Conservation (phyloP, 2,888 invertebrate species). For the Bugula neritina region DNA sequence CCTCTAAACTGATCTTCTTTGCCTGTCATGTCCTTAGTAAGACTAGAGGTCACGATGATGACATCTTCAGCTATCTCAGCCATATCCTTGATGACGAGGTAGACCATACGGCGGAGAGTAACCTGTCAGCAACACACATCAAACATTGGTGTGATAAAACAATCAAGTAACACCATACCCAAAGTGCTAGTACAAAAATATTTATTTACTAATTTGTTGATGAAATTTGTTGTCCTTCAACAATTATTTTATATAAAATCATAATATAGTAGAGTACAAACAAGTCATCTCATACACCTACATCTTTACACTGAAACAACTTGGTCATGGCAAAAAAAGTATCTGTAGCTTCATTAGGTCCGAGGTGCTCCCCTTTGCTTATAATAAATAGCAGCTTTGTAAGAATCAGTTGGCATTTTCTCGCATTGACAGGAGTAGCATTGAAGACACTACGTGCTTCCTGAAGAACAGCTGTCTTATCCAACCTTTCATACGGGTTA, state of each 20-base stretch:
- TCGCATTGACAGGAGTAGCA: constrained; percentile 91
- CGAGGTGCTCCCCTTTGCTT: constrained; percentile 87
- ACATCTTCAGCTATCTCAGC: constrained; percentile 94
- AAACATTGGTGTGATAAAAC: too few relatives aligned
- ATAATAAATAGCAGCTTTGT: constrained; percentile 92
- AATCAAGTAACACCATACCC: too few relatives aligned
- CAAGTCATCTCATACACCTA: too few relatives aligned
- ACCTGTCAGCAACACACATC: too few relatives aligned
- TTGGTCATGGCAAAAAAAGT: constrained; percentile 99
- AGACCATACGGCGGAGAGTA: constrained; percentile 87
- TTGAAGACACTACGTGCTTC: constrained; percentile 83
- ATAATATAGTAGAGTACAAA: too few relatives aligned
- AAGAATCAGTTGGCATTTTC: constrained; percentile 91
- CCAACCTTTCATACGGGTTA: constrained; percentile 84
- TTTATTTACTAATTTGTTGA: too few relatives aligned
- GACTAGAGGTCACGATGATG: constrained; percentile 91
- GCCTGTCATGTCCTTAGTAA: constrained; percentile 98
- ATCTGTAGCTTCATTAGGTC: constrained; percentile 92
- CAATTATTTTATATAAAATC: too few relatives aligned
- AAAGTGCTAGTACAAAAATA: too few relatives aligned
- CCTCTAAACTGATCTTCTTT: constrained; percentile 82
- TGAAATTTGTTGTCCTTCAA: too few relatives aligned
- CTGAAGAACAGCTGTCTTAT: constrained; percentile 93
- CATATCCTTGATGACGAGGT: constrained; percentile 82
- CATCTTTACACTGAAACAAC: constrained; percentile 94